Percentiles rank a stretch among this genome's conserved stretches.
phyloP scores from a whole-genome alignment of 2,113 vertebrate genomes.

The Phylloscopus trochiloides region DNA sequence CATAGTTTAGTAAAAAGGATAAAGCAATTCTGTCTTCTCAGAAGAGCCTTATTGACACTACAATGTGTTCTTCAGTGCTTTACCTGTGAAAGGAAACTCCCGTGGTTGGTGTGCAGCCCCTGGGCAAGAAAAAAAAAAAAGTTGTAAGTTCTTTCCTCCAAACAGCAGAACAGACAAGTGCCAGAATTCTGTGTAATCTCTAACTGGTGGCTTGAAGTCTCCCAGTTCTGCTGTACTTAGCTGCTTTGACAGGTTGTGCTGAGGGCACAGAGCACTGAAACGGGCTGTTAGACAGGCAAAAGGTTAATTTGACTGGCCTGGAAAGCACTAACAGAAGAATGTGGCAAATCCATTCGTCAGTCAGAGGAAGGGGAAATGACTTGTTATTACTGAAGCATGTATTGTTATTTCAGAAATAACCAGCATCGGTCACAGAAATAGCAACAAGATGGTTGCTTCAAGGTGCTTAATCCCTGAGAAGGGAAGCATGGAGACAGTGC shows the following conservation, averaged over 20 bases:
- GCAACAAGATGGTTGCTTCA: background rate
- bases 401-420: conserved; percentile 23
- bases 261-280: conserved; percentile 60
- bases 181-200: background rate
- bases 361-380: background rate
- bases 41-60: background rate
- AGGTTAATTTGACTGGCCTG: background rate
- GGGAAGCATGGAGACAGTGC: background rate
- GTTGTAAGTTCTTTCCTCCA: background rate
- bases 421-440: background rate
- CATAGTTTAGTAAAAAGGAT: background rate
- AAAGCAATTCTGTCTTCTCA: background rate
- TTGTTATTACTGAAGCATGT: background rate
- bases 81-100: background rate
- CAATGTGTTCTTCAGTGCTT: background rate
- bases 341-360: background rate
- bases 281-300: background rate
- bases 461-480: background rate
- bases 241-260: conserved; percentile 54
- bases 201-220: background rate
- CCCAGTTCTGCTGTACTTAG: conserved; percentile 49
- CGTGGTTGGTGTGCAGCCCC: background rate
- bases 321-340: background rate
- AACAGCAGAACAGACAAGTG: background rate
- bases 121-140: background rate